Evolutionary conservation across 1,140 invertebrate genomes (phyloP).

Genomic region (Yoshiicerus persimilis): DNA sequence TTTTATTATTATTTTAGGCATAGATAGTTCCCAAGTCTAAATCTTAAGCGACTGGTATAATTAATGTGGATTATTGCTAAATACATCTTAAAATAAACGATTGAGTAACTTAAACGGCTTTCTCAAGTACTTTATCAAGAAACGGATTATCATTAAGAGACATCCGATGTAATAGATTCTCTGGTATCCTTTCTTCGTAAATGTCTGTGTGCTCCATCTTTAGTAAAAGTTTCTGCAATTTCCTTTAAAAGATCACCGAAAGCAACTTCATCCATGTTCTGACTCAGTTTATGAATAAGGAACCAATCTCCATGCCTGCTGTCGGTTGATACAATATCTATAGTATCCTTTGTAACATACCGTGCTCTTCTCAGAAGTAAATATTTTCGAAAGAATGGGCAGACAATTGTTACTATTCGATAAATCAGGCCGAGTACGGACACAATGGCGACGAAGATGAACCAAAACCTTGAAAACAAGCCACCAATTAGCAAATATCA

Average conservation of each 20-base stretch:
- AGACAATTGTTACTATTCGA: conserved; percentile 52
- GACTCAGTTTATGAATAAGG: conserved; percentile 82
- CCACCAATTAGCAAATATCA: background rate
- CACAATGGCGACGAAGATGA: conserved; percentile 66
- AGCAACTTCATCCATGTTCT: conserved; percentile 86
- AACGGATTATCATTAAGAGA: no score
- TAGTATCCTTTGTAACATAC: conserved; percentile 60
- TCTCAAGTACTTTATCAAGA: no score
- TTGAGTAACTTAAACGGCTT: no score
- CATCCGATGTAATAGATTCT: no score
- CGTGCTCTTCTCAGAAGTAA: conserved; percentile 57
- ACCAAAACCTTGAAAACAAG: conserved; percentile 73
- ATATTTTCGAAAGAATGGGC: conserved; percentile 34
- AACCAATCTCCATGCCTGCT: conserved; percentile 92
- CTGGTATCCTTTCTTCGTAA: background rate
- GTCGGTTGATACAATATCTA: conserved; percentile 65
- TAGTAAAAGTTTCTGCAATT: background rate
- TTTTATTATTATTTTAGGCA: no score
- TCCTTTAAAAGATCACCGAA: conserved; percentile 83
- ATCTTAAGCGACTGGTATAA: no score
- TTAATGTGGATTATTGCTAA: no score
- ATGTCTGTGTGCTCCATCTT: background rate
- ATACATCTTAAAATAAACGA: no score
- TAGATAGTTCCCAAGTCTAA: no score
- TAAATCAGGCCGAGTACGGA: conserved; percentile 67